A percentile compares a stretch with the other conserved stretches of the same genome.
Evolutionary conservation across 2,797 vertebrate genomes (phyloP).

Genomic region (Crypturellus tataupa): DNA sequence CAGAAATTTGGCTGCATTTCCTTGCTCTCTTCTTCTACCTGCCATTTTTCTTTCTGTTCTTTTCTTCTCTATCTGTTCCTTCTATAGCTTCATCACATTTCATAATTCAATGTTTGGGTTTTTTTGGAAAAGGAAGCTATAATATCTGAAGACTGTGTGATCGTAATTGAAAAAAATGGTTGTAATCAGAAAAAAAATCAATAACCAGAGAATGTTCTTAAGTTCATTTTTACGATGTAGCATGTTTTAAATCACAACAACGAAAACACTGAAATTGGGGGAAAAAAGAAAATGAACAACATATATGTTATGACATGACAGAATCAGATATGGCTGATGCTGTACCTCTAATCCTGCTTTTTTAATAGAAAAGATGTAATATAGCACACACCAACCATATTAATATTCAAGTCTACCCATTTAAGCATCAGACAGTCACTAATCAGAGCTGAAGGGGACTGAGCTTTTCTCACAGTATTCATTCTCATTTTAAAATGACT

Average conservation of each 20-base stretch:
- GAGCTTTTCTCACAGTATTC: constrained; percentile 42
- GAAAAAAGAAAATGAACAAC: background rate
- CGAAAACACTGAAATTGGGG: background rate
- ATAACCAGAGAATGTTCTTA: background rate
- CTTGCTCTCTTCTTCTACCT: background rate
- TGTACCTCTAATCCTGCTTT: background rate
- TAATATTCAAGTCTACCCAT: constrained; percentile 61
- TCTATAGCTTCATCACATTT: background rate
- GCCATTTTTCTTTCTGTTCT: constrained; percentile 16
- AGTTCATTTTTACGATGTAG: background rate
- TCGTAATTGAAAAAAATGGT: background rate
- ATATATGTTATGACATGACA: background rate
- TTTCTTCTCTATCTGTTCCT: background rate
- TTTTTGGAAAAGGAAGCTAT: background rate
- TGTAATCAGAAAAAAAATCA: background rate
- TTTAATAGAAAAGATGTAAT: background rate
- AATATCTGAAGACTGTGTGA: background rate
- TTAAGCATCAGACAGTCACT: constrained; percentile 29
- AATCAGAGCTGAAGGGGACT: constrained; percentile 62
- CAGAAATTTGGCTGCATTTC: constrained; percentile 50
- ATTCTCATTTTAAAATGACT: constrained; percentile 60
- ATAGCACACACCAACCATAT: constrained; percentile 3
- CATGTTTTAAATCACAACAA: constrained; percentile 1
- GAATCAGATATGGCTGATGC: background rate
- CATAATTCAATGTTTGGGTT: background rate